Conservation (phyloP, 2,888 invertebrate genomes). For the Aleiodes alternator region DNA sequence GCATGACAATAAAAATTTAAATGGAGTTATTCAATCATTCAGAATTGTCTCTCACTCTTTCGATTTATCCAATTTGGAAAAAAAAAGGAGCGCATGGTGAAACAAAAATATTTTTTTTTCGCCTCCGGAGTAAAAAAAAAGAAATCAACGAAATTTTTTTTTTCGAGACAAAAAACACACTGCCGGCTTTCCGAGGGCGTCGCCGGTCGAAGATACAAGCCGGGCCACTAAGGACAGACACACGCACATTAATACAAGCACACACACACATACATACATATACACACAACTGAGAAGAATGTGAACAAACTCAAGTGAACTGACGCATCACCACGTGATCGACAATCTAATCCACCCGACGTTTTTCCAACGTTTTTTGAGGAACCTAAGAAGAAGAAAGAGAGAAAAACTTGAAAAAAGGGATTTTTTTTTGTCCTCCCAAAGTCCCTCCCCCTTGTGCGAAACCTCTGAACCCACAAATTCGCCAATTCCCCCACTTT, state of each 20-base stretch:
- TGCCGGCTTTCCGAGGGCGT: conserved; percentile 42
- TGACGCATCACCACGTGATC: conserved; percentile 70
- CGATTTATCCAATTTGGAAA: too few relatives aligned
- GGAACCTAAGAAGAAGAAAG: conserved; percentile 12
- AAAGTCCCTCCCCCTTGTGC: too few relatives aligned
- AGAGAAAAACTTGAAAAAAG: conserved; percentile 13
- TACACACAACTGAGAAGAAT: conserved; percentile 19
- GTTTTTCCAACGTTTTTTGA: not conserved
- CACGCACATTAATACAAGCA: not conserved
- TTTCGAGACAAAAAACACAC: conserved; percentile 28
- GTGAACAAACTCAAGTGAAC: conserved; percentile 42
- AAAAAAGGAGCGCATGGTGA: too few relatives aligned
- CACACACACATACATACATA: conserved; percentile 1
- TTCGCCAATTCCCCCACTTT: not conserved
- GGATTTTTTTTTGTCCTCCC: conserved; percentile 10
- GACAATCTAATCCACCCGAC: conserved; percentile 33
- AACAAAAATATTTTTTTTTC: too few relatives aligned
- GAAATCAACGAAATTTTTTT: conserved; percentile 13
- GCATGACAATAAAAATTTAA: too few relatives aligned
- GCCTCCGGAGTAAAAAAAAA: conserved; percentile 15
- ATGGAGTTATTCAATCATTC: too few relatives aligned
- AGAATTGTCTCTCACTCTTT: too few relatives aligned
- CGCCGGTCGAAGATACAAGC: conserved; percentile 30
- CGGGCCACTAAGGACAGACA: not conserved
- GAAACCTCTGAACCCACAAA: too few relatives aligned